phyloP scores from a whole-genome alignment of 2,797 vertebrate species.

The Trichosurus vulpecula region DNA sequence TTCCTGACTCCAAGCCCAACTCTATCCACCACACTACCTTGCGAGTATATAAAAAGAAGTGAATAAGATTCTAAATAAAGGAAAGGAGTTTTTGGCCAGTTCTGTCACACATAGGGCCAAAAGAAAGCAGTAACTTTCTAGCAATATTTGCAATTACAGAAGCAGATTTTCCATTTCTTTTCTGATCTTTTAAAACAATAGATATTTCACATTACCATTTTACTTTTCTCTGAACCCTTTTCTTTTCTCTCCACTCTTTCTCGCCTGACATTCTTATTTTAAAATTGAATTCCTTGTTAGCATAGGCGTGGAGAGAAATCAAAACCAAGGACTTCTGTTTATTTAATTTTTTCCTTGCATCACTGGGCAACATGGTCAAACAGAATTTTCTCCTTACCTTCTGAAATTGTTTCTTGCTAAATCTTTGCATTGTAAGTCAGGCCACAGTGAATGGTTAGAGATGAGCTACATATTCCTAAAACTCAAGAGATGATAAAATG shows the following conservation, averaged over 20 bases:
- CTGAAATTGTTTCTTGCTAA: not conserved
- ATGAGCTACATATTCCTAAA: not conserved
- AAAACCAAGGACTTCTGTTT: slow-evolving; percentile 54
- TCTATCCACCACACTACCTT: not conserved
- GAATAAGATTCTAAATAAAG: slow-evolving; percentile 32
- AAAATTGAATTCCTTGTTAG: slow-evolving; percentile 55
- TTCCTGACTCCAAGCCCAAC: not conserved
- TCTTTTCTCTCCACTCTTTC: not conserved
- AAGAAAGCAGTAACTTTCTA: not conserved
- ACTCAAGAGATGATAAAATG: not conserved
- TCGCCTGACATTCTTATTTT: slow-evolving; percentile 38
- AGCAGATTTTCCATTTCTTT: slow-evolving; percentile 45
- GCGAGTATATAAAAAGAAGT: slow-evolving; percentile 3
- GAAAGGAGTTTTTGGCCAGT: slow-evolving; percentile 9
- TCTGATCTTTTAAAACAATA: slow-evolving; percentile 48
- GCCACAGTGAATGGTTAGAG: accelerated
- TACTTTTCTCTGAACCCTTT: not conserved
- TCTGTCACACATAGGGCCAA: not conserved
- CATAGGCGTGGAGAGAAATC: slow-evolving; percentile 49
- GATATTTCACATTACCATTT: slow-evolving; percentile 10
- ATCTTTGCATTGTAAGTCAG: slow-evolving; percentile 35
- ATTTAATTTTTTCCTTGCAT: slow-evolving; percentile 53
- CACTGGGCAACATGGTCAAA: slow-evolving; percentile 15
- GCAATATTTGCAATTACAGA: not conserved
- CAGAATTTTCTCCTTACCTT: not conserved